Evolutionary conservation across 2,888 invertebrate species (phyloP).

Genomic region (Pteria penguin): DNA sequence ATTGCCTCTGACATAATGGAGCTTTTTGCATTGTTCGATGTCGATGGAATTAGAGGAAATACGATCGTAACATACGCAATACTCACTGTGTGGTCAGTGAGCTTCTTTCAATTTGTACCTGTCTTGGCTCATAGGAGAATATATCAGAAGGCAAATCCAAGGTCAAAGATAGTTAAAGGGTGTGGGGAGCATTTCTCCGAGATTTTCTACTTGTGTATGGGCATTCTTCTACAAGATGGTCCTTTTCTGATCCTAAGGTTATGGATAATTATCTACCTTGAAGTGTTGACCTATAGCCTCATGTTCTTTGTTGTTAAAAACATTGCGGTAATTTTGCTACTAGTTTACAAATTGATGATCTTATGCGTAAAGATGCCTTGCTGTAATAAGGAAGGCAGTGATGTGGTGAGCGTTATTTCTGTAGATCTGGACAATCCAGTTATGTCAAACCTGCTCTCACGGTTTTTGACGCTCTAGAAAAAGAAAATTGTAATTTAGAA

Average conservation of each 20-base stretch:
- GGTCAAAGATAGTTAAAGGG: conserved; percentile 20
- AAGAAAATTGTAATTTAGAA: neutral
- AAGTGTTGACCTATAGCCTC: conserved; percentile 77
- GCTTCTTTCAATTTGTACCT: conserved; percentile 75
- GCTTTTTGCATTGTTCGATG: conserved; percentile 62
- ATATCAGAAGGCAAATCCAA: conserved; percentile 27
- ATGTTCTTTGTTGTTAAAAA: conserved; percentile 74
- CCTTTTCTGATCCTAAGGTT: conserved; percentile 80
- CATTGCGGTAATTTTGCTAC: conserved; percentile 58
- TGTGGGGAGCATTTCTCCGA: conserved; percentile 48
- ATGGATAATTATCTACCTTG: conserved; percentile 90
- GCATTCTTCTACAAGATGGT: conserved; percentile 60
- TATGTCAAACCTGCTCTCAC: neutral
- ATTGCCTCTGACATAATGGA: conserved; percentile 74
- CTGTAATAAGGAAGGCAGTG: conserved; percentile 34
- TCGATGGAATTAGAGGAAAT: conserved; percentile 62
- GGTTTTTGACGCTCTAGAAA: neutral
- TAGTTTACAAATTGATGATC: conserved; percentile 58
- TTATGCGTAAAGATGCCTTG: conserved; percentile 52
- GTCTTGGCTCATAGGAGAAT: conserved; percentile 57
- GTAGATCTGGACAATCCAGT: conserved; percentile 25
- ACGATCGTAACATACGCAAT: conserved; percentile 70
- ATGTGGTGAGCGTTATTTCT: conserved; percentile 21
- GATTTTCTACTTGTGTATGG: conserved; percentile 41
- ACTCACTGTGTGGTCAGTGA: conserved; percentile 73